These are phyloP conservation scores for Tachysurus fulvidraco DNA, from an alignment of 2,113 vertebrate genomes.

Conservation along the genomic window DNA sequence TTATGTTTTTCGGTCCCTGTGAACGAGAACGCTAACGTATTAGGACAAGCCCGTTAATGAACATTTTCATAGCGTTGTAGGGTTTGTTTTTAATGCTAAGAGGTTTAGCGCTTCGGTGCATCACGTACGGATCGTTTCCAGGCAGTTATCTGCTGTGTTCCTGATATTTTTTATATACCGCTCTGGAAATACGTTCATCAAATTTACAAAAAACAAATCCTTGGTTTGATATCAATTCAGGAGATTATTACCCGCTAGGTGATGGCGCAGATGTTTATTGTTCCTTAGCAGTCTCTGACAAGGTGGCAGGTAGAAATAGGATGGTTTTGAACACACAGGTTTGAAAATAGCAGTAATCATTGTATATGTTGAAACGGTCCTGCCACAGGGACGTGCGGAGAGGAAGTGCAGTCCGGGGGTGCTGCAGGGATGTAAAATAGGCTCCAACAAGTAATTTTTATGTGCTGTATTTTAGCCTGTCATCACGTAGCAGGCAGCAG, in stretches of 20 bases:
- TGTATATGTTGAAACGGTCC: conserved; percentile 49
- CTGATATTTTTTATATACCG: conserved; percentile 41
- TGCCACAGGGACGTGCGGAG: conserved; percentile 29
- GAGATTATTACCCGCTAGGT: conserved; percentile 35
- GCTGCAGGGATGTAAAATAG: conserved; percentile 58
- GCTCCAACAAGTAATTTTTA: conserved; percentile 59
- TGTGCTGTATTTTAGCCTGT: conserved; percentile 62
- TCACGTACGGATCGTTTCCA: conserved; percentile 16
- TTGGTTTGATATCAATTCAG: conserved; percentile 48
- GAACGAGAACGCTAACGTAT: background rate
- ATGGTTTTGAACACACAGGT: conserved; percentile 42
- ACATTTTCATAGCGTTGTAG: background rate
- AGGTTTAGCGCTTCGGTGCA: background rate
- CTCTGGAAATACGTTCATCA: conserved; percentile 24
- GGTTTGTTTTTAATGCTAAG: background rate
- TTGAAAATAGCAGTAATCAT: conserved; percentile 58
- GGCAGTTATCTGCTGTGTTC: conserved; percentile 19
- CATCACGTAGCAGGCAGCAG: conserved; percentile 49
- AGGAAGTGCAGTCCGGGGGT: conserved; percentile 39
- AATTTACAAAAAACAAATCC: conserved; percentile 48
- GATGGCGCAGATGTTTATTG: conserved; percentile 45
- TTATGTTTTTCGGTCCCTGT: background rate
- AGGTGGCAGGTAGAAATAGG: conserved; percentile 43
- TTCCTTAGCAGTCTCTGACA: conserved; percentile 48
- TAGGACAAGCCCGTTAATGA: background rate